phyloP scores from a whole-genome alignment of 2,113 vertebrate species.

The Anser brachyrhynchus region DNA sequence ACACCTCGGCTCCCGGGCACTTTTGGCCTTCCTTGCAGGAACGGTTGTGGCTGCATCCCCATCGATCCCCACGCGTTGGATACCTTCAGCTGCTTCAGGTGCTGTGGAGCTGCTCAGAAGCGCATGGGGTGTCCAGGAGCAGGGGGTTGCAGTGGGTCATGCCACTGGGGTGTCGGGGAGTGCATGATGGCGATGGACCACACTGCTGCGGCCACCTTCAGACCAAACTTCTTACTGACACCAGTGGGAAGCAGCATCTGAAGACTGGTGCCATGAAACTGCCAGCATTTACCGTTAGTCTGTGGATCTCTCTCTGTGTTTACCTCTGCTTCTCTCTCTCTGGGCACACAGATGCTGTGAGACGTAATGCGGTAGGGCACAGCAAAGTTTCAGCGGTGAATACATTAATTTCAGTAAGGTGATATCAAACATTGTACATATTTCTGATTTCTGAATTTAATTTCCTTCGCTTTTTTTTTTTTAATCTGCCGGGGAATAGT shows the following conservation, averaged over 20 bases:
- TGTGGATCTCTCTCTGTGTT: not conserved
- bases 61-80: not conserved
- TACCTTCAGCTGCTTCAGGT: not conserved
- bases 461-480: constrained; percentile 43
- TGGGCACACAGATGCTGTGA: not conserved
- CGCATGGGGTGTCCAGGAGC: not conserved
- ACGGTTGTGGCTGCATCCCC: rapidly evolving
- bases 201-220: not conserved
- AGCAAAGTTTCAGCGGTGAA: constrained; percentile 39
- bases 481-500: constrained; percentile 11
- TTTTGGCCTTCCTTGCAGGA: constrained; percentile 45
- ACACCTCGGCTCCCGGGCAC: constrained; percentile 18
- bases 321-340: not conserved
- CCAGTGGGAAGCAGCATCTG: too few species aligned
- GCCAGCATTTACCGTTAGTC: not conserved
- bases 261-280: not conserved
- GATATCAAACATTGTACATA: constrained; percentile 53
- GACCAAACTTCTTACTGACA: not conserved
- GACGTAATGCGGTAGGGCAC: not conserved
- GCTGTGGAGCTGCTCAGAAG: not conserved
- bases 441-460: constrained; percentile 62
- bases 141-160: not conserved
- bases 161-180: not conserved
- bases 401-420: constrained; percentile 19
- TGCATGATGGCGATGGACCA: not conserved